These are phyloP conservation scores for Hipposideros larvatus DNA, from an alignment of 2,797 vertebrate species.

Conservation along the genomic window DNA sequence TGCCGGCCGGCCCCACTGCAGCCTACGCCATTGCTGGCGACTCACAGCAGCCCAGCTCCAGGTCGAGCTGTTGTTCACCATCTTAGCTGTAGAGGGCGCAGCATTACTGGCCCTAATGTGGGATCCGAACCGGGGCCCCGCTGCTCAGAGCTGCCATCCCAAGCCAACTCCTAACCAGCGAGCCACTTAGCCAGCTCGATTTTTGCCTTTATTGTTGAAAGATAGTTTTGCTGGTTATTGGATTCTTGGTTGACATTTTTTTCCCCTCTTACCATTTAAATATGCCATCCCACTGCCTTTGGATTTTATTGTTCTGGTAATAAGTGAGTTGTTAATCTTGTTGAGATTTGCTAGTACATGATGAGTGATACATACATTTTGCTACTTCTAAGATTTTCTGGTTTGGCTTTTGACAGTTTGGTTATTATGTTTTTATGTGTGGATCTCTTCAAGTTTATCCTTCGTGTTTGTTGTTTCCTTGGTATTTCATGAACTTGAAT, in stretches of 20 bases:
- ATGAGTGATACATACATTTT: neutral
- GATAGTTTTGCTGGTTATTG: neutral
- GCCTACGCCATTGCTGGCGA: no score
- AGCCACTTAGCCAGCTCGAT: no score
- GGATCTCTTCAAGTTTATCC: neutral
- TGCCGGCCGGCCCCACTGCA: no score
- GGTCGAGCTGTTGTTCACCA: no score
- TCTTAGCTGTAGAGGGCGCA: no score
- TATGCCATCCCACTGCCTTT: neutral
- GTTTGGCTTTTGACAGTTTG: neutral
- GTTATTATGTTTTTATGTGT: neutral
- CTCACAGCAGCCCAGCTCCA: no score
- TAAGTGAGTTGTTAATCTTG: neutral
- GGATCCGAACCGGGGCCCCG: no score
- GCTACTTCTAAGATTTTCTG: conserved; percentile 18
- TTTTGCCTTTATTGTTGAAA: neutral
- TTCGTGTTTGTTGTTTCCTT: neutral
- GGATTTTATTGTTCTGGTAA: neutral
- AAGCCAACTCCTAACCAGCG: no score
- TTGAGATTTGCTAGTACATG: neutral
- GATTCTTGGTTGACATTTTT: neutral
- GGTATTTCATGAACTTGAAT: neutral
- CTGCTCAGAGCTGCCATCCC: no score
- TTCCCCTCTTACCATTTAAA: neutral
- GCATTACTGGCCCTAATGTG: no score